Evolutionary conservation across 2,797 vertebrate species (phyloP).

Genomic region (Sphaeramia orbicularis): DNA sequence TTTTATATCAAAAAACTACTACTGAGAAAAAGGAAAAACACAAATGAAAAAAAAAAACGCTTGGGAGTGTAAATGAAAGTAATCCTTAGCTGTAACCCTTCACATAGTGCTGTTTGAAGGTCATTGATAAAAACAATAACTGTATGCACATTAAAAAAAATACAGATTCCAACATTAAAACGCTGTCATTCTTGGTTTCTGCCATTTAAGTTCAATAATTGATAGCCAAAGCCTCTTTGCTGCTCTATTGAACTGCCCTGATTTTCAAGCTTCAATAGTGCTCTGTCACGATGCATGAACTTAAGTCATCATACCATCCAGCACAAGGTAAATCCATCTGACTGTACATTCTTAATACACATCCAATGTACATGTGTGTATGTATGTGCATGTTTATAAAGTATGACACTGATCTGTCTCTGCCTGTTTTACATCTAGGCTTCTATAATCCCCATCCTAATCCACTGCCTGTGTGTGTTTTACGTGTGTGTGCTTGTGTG

Average conservation of each 20-base stretch:
- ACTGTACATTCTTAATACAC: constrained; percentile 55
- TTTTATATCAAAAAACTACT: too few species aligned
- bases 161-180: constrained; percentile 35
- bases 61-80: not conserved
- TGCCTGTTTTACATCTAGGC: constrained; percentile 74
- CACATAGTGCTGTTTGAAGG: not conserved
- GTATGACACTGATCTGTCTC: constrained; percentile 76
- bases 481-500: constrained; percentile 27
- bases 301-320: constrained; percentile 47
- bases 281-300: constrained; percentile 42
- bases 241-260: constrained; percentile 33
- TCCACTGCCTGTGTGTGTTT: constrained; percentile 61
- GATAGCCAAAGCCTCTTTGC: constrained; percentile 52
- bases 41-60: too few species aligned
- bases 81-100: not conserved
- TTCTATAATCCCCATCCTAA: constrained; percentile 79
- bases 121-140: constrained; percentile 13
- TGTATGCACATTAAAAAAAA: constrained; percentile 15
- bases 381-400: constrained; percentile 56
- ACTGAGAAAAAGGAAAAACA: too few species aligned
- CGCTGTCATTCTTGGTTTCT: constrained; percentile 34
- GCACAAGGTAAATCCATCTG: constrained; percentile 62
- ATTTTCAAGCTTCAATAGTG: constrained; percentile 34
- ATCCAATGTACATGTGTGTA: constrained; percentile 21
- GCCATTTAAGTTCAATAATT: constrained; percentile 43